Conservation (phyloP, 1,140 invertebrate species). For the Heliconius hewitsoni region DNA sequence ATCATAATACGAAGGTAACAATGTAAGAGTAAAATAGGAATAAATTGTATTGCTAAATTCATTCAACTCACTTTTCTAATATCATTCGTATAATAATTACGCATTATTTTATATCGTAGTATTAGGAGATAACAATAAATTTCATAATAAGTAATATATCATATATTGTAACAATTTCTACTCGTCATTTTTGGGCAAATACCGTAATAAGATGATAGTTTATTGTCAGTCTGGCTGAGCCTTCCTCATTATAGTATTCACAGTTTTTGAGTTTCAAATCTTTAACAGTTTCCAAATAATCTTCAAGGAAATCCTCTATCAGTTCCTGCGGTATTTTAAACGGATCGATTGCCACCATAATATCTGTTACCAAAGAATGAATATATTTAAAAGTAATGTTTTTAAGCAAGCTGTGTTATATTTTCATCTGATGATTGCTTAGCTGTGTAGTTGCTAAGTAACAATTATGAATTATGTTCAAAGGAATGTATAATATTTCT, state of each 20-base stretch:
- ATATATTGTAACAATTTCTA: not conserved
- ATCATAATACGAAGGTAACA: too few species aligned
- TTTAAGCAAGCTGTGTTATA: too few species aligned
- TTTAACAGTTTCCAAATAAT: conserved; percentile 80
- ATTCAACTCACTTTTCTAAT: not conserved
- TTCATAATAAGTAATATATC: not conserved
- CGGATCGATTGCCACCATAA: conserved; percentile 88
- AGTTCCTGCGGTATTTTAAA: conserved; percentile 86
- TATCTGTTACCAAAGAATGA: conserved; percentile 78
- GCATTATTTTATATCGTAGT: not conserved
- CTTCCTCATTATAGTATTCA: conserved; percentile 67
- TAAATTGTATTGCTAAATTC: not conserved
- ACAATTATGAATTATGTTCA: too few species aligned
- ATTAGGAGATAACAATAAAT: not conserved
- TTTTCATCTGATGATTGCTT: too few species aligned
- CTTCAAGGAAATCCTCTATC: conserved; percentile 84
- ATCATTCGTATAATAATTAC: too few species aligned
- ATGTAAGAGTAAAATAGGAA: too few species aligned
- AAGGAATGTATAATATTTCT: too few species aligned
- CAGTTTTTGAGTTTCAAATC: conserved; percentile 76
- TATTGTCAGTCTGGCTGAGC: conserved; percentile 54
- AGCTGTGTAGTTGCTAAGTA: too few species aligned
- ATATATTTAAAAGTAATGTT: not conserved
- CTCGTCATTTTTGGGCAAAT: conserved; percentile 72
- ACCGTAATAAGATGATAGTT: conserved; percentile 82